Evolutionary conservation across 2,888 invertebrate species (phyloP), one percentile per base, ranked within the genome.

Genomic region (Portevinia maculata): DNA sequence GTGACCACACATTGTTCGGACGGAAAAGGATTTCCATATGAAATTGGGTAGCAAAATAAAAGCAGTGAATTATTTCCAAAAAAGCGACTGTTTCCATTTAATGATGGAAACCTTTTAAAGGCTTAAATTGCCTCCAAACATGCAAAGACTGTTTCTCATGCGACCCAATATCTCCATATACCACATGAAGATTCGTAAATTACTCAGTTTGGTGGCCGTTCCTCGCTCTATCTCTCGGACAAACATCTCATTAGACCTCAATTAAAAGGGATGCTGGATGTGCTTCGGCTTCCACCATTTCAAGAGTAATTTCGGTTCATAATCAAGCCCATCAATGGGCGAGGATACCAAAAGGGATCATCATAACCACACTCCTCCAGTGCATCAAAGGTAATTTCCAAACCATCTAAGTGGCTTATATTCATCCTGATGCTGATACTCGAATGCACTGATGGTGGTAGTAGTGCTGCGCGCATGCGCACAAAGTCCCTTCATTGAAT

Each of bases 401-500:
- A 52, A 37, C 19, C 28, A 17, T 65, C 55, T 75, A 67, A 67
- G 75, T 75, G 67, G 41, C 57, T 57, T 46, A 34, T 59, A 24
- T 39, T 21, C 60, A 9, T 21, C 41, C 13, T 39, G n/a, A n/a
- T n/a, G n/a, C n/a, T n/a, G n/a, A n/a, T n/a, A n/a, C n/a, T n/a
- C n/a, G n/a, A n/a, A n/a, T n/a, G n/a, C n/a, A n/a, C n/a, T n/a
- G n/a, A n/a, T n/a, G n/a, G n/a, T n/a, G 50, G 17, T 50, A 65
- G 44, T n/a, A 50, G 28, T 28, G 24, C 39, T 59, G 39, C 57
- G 65, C 70, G 65, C 76, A 81, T 81, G 78, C 67, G 71, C 73
- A 78, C 78, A 71, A 78, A 78, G 55, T 73, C 71, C 73, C 78
- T 78, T 86, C 85, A 86, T 86, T 87, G 86, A 86, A 85, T 87